Base-by-base conservation (phyloP, 53 echinoderm and acorn worm genomes). In the Holothuria leucospilota region DNA sequence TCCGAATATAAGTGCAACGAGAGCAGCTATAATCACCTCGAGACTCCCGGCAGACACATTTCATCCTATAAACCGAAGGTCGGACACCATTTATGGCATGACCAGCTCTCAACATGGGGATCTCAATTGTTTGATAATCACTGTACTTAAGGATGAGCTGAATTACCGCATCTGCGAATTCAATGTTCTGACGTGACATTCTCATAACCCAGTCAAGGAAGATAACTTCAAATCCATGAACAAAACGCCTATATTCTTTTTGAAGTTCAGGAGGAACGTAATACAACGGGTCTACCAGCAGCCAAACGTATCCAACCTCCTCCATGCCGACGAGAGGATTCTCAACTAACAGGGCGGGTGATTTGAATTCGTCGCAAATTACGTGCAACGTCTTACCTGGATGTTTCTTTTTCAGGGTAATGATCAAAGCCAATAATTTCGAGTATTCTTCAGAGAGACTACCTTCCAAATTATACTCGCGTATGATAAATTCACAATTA, bases 191-290 rank as follows among this genome's bases (percentile, higher is more conserved):
- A 23, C 64, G 64, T 64, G 64, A 64, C 64, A 64, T 64, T 64
- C 64, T 64, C 64, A 64, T 64, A 64, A 64, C 64, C 64, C 64
- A 64, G 64, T 64, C 64, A 64, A 64, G 64, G 64, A 64, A 64
- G 0, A 64, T 64, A 16, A 64, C 64, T 28, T 64, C 64, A 9
- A 64, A 64, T 28, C 64, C 64, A 64, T 25, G 23, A 28, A 64
- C 64, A 64, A 25, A 6, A 3, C 64, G 3, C 64, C 64, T 64
- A 28, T 14, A 64, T 25, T 64, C 64, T 5, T 64, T 12, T 64
- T 64, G 64, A 11, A 2, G 20, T 64, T 64, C 64, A 64, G 64
- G 64, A 64, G 13, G 14, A 64, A 64, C 15, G 64, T 64, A 4
- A 64, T 14, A 64, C 13, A 64, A 28, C 28, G 64, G 64, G 28